Conservation (phyloP, 2,113 vertebrate species). For the Amblyornis subalaris region DNA sequence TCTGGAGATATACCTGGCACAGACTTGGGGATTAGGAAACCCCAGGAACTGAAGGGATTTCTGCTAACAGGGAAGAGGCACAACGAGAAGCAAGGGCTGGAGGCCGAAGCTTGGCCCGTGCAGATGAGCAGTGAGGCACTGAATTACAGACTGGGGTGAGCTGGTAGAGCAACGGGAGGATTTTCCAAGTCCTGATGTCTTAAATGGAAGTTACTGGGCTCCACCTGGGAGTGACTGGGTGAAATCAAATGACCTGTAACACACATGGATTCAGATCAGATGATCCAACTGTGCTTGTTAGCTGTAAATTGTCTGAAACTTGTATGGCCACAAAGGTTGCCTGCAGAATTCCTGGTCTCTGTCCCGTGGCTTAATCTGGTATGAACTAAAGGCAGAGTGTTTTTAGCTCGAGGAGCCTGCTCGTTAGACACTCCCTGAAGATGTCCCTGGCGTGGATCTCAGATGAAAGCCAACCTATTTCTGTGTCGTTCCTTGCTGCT, state of each 20-base stretch:
- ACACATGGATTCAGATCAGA: neutral
- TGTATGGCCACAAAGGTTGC: neutral
- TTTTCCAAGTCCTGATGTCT: neutral
- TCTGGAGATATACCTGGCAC: too few species aligned
- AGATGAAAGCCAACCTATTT: neutral
- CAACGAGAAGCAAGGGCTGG: neutral
- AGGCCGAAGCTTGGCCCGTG: accelerated
- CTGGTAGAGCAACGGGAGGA: neutral
- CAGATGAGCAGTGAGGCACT: neutral
- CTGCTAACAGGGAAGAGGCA: neutral
- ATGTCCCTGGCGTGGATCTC: neutral
- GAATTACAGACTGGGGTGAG: neutral
- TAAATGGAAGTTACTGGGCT: neutral
- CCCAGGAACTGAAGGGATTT: neutral
- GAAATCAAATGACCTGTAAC: neutral
- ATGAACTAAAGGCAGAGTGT: neutral
- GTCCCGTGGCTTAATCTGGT: neutral
- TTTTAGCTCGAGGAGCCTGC: neutral
- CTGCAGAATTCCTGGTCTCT: neutral
- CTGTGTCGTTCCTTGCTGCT: neutral
- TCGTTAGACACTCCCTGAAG: neutral
- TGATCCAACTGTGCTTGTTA: neutral
- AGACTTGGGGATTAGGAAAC: neutral
- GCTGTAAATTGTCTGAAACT: neutral
- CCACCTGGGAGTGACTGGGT: neutral